Percentiles rank a stretch among this genome's conserved stretches.
Evolutionary conservation across 1,140 invertebrate genomes (phyloP).

Genomic region (Pseudachorutes palmiensis): DNA sequence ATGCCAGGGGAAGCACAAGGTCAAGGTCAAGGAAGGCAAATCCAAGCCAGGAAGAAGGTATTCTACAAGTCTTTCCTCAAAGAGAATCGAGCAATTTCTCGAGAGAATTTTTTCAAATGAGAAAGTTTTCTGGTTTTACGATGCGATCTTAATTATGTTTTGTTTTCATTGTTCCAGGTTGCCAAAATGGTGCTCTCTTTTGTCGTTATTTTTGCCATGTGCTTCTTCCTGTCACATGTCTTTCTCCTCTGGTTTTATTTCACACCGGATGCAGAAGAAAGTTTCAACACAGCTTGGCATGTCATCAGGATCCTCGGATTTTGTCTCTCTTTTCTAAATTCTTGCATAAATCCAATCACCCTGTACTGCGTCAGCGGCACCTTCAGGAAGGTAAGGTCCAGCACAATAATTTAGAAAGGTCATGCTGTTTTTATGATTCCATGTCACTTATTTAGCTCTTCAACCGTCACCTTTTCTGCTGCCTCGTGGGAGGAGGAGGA

Average conservation of each 20-base stretch:
- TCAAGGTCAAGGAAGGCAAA: constrained; percentile 54
- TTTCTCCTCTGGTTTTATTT: constrained; percentile 86
- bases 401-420: background rate
- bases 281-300: constrained; percentile 81
- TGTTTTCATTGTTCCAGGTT: constrained; percentile 53
- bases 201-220: constrained; percentile 80
- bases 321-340: constrained; percentile 77
- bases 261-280: constrained; percentile 56
- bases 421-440: background rate
- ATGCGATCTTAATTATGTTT: background rate
- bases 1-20: constrained; percentile 67
- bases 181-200: constrained; percentile 82
- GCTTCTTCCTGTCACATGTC: constrained; percentile 76
- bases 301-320: constrained; percentile 74
- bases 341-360: constrained; percentile 85
- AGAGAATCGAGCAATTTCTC: background rate
- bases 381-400: constrained; percentile 57
- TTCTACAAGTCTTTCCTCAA: no score
- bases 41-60: constrained; percentile 60
- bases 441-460: constrained; percentile 52
- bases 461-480: constrained; percentile 80
- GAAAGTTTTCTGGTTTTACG: background rate
- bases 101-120: background rate
- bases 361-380: constrained; percentile 84
- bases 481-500: constrained; percentile 32